Conservation (phyloP, 2,113 vertebrate species). For the Stigmatopora argus region DNA sequence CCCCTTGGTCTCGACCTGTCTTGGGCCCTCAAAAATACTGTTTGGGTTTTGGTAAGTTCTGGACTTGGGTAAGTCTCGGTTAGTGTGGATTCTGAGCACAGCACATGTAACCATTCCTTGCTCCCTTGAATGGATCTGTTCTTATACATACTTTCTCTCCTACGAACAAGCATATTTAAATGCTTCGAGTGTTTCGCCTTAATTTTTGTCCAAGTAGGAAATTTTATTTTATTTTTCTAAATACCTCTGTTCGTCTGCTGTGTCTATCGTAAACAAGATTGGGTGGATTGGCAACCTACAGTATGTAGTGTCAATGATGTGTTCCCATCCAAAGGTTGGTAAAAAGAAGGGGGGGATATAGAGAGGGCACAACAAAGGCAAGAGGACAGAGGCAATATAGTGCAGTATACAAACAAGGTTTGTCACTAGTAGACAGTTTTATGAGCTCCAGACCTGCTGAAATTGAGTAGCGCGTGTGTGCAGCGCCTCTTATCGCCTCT, state of each 20-base stretch:
- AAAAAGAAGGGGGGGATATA: slow-evolving; percentile 10
- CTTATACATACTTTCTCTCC: background rate
- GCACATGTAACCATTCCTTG: background rate
- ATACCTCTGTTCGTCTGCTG: background rate
- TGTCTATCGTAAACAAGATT: background rate
- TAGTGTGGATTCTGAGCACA: background rate
- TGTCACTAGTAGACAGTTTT: slow-evolving; percentile 86
- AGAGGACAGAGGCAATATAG: slow-evolving; percentile 50
- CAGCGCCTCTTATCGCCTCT: slow-evolving; percentile 77
- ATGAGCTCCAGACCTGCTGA: slow-evolving; percentile 76
- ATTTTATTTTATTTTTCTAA: background rate
- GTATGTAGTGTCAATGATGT: slow-evolving; percentile 16
- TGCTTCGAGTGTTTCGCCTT: background rate
- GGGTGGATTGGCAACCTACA: slow-evolving; percentile 14
- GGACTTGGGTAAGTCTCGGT: background rate
- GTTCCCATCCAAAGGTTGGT: slow-evolving; percentile 20
- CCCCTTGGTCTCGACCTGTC: too few species aligned
- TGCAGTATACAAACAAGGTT: slow-evolving; percentile 78
- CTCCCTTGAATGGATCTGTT: background rate
- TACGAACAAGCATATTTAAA: background rate
- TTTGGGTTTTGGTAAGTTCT: too few species aligned
- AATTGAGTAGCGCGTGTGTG: slow-evolving; percentile 72
- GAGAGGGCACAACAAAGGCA: slow-evolving; percentile 39
- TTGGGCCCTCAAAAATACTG: too few species aligned
- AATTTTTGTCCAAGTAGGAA: background rate